Percentiles rank a stretch among this genome's conserved stretches.
Evolutionary conservation across 2,113 vertebrate species (phyloP).

Genomic region (Ammodytes dubius): DNA sequence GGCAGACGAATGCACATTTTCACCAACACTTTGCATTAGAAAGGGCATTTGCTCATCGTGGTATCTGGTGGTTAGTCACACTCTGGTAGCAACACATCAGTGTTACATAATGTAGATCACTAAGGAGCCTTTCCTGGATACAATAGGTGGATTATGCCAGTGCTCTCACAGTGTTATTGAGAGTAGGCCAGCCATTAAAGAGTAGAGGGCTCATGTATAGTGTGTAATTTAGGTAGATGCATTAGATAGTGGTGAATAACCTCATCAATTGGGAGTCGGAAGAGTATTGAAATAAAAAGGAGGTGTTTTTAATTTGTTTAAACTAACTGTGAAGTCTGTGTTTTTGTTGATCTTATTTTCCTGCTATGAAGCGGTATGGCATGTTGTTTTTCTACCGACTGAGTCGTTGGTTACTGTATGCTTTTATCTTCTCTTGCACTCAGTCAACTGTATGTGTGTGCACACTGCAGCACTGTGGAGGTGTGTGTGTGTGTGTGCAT

Average conservation of each 20-base stretch:
- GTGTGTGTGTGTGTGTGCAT: conserved; percentile 80
- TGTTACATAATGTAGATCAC: conserved; percentile 62
- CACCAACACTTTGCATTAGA: conserved; percentile 47
- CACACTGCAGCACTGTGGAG: conserved; percentile 82
- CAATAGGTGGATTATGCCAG: conserved; percentile 50
- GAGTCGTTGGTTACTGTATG: conserved; percentile 52
- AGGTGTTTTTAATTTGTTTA: conserved; percentile 10
- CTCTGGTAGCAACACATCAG: conserved; percentile 59
- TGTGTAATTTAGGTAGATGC: conserved; percentile 22
- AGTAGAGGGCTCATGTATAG: neutral
- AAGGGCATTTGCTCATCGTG: conserved; percentile 54
- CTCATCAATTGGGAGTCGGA: conserved; percentile 21
- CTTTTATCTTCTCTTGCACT: conserved; percentile 64
- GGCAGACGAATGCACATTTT: neutral
- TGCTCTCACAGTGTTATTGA: neutral
- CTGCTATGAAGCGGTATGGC: conserved; percentile 3
- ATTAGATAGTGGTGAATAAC: neutral
- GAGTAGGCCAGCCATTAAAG: neutral
- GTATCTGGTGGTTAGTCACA: conserved; percentile 60
- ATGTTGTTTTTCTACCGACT: conserved; percentile 33
- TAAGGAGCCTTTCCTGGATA: conserved; percentile 44
- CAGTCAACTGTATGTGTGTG: conserved; percentile 62
- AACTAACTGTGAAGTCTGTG: conserved; percentile 17
- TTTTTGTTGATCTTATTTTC: conserved; percentile 19
- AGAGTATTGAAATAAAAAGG: conserved; percentile 22